Percentiles rank a stretch among this genome's conserved stretches.
Evolutionary conservation across 2,797 vertebrate species (phyloP).

Genomic region (Pseudochirops corinnae): DNA sequence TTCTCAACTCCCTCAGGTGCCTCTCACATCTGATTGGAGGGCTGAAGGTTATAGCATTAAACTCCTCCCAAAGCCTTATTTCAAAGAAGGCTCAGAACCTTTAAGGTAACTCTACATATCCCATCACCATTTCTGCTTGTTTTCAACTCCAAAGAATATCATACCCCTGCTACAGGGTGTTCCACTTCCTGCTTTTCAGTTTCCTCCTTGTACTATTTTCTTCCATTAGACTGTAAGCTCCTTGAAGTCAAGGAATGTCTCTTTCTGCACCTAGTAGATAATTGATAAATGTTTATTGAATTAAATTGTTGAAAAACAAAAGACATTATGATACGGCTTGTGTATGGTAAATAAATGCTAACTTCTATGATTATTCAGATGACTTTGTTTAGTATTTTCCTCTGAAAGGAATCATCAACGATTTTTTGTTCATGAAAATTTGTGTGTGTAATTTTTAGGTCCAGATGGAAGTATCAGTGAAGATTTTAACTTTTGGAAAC

Average conservation of each 20-base stretch:
- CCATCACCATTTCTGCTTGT: neutral
- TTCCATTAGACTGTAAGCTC: neutral
- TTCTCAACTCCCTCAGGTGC: neutral
- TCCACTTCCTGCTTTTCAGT: neutral
- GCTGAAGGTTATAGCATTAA: neutral
- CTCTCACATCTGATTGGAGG: neutral
- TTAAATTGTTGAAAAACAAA: neutral
- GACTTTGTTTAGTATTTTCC: neutral
- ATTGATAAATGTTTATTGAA: neutral
- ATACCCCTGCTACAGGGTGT: neutral
- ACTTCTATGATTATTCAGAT: neutral
- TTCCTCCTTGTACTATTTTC: neutral
- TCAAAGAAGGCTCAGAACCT: neutral
- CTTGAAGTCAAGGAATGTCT: neutral
- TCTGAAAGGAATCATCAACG: neutral
- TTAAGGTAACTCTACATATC: neutral
- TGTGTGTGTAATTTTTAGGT: neutral
- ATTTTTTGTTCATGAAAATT: neutral
- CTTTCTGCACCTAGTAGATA: neutral
- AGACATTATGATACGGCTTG: neutral
- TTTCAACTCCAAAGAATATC: neutral
- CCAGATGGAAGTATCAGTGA: neutral
- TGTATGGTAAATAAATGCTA: neutral
- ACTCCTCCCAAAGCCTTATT: neutral
- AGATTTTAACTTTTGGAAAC: neutral